These are phyloP conservation scores for Balaeniceps rex DNA, from an alignment of 2,113 vertebrate species.

Conservation along the genomic window DNA sequence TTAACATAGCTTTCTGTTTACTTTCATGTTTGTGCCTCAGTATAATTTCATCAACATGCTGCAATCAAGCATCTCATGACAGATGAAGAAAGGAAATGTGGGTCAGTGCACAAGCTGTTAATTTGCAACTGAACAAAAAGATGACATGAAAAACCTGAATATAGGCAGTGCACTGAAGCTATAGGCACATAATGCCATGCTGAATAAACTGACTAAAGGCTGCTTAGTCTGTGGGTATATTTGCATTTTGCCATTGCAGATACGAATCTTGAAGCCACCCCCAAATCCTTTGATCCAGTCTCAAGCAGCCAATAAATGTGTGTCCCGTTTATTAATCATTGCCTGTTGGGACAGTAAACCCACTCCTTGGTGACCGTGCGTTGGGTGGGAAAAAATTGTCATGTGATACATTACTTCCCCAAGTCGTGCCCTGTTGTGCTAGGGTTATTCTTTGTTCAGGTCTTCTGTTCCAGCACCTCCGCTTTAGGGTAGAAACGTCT, in stretches of 20 bases:
- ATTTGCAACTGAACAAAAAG: not conserved
- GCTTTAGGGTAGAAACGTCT: not conserved
- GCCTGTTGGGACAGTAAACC: not conserved
- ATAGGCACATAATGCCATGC: rapidly evolving
- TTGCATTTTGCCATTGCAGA: not conserved
- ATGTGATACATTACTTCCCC: not conserved
- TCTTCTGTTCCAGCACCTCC: not conserved
- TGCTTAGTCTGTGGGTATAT: not conserved
- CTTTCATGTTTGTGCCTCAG: not conserved
- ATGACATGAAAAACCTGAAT: not conserved
- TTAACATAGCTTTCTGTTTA: not conserved
- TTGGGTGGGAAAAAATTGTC: not conserved
- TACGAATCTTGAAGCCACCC: not conserved
- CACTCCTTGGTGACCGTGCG: rapidly evolving
- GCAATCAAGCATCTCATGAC: not conserved
- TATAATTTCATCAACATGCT: not conserved
- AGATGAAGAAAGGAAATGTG: not conserved
- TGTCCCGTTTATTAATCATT: not conserved
- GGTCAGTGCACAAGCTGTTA: not conserved
- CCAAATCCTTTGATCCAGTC: not conserved
- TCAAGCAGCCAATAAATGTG: not conserved
- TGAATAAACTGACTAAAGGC: not conserved
- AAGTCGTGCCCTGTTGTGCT: not conserved
- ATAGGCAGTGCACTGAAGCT: not conserved
- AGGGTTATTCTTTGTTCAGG: not conserved